Evolutionary conservation across 2,113 vertebrate species (phyloP).

Genomic region (Scatophagus argus): DNA sequence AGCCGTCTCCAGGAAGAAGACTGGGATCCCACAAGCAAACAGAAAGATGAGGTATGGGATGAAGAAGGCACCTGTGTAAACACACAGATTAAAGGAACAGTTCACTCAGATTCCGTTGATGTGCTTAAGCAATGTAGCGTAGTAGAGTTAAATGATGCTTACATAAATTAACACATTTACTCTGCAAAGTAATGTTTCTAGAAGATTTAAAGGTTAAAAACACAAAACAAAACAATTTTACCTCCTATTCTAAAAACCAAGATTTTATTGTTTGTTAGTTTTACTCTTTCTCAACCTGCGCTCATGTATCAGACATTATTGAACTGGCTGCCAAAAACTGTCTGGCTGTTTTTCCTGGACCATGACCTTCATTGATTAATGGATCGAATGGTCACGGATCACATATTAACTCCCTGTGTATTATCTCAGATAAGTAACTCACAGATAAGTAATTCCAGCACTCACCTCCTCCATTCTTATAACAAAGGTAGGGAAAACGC

Average conservation of each 20-base stretch:
- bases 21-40: conserved; percentile 93
- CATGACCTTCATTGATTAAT: not conserved
- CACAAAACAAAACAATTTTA: not conserved
- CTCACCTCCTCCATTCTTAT: conserved; percentile 98
- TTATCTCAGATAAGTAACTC: too few relatives aligned
- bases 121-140: not conserved
- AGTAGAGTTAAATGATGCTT: not conserved
- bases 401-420: conserved; percentile 3
- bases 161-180: not conserved
- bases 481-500: conserved; percentile 98
- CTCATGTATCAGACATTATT: not conserved
- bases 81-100: conserved; percentile 10
- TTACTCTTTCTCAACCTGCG: not conserved
- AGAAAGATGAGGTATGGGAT: conserved; percentile 98
- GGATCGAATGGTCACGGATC: conserved; percentile 11
- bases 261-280: not conserved
- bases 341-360: not conserved
- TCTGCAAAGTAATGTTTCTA: not conserved
- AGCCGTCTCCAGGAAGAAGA: conserved; percentile 93
- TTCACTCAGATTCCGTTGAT: not conserved
- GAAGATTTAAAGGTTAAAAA: too few relatives aligned
- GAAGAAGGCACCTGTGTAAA: conserved; percentile 92
- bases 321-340: not conserved
- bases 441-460: not conserved
- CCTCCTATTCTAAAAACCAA: not conserved